Conservation (phyloP, 2,888 invertebrate genomes). For the Leptopilina myrica region DNA sequence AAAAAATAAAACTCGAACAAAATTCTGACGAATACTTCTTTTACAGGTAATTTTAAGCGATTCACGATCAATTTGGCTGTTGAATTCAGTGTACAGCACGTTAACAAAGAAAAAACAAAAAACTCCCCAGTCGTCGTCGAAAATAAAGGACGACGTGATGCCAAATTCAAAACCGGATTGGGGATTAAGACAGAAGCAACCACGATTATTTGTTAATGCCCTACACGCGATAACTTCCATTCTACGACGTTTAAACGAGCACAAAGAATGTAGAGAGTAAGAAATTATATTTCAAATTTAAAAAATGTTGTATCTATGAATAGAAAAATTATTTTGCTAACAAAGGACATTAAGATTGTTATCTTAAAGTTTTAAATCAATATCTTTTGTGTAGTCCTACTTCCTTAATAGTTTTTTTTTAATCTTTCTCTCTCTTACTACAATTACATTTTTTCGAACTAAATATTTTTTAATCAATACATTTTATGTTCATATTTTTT, state of each 20-base stretch:
- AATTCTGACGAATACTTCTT: slow-evolving; percentile 12
- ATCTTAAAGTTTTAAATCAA: too few relatives aligned
- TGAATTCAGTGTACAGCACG: slow-evolving; percentile 44
- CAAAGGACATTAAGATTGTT: too few relatives aligned
- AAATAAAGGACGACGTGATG: slow-evolving; percentile 30
- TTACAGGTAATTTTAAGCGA: slow-evolving; percentile 46
- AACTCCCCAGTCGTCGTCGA: not conserved
- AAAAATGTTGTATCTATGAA: not conserved
- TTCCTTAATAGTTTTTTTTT: too few relatives aligned
- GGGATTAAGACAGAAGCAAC: slow-evolving; percentile 45
- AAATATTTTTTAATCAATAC: too few relatives aligned
- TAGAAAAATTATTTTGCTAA: too few relatives aligned
- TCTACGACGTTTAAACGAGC: slow-evolving; percentile 20
- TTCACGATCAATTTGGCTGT: slow-evolving; percentile 44
- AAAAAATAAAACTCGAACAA: not conserved
- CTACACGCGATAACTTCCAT: slow-evolving; percentile 47
- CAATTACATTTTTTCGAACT: too few relatives aligned
- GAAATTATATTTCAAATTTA: not conserved
- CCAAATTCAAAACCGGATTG: slow-evolving; percentile 48
- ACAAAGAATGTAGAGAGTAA: not conserved
- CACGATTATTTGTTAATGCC: slow-evolving; percentile 47
- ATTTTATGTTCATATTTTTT: too few relatives aligned
- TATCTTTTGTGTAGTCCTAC: too few relatives aligned
- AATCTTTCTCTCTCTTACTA: too few relatives aligned
- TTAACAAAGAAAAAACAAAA: slow-evolving; percentile 43